phyloP scores from a whole-genome alignment of 2,113 vertebrate species.

The Brienomyrus longianalis region DNA sequence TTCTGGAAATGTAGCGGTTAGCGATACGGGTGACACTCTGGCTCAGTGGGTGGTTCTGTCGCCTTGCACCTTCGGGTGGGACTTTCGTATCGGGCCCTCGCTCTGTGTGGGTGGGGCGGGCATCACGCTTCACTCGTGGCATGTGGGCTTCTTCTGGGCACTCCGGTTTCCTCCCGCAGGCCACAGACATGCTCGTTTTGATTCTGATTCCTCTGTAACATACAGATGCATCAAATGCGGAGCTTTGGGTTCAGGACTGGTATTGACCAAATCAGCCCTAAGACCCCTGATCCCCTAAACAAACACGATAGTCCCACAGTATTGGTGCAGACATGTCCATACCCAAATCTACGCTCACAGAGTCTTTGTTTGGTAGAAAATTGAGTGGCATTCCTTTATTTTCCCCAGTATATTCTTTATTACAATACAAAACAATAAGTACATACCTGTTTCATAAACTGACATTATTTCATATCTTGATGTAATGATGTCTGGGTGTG shows the following conservation, averaged over 20 bases:
- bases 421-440: background rate
- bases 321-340: background rate
- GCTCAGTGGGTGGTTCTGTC: background rate
- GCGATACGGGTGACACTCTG: background rate
- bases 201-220: background rate
- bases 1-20: background rate
- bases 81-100: background rate
- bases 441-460: background rate
- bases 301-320: background rate
- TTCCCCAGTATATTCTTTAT: background rate
- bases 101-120: background rate
- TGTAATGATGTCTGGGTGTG: background rate
- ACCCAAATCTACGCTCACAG: background rate
- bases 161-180: background rate
- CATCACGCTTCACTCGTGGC: background rate
- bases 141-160: background rate
- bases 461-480: background rate
- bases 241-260: background rate
- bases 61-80: background rate
- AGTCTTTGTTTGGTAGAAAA: background rate
- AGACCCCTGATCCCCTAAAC: background rate
- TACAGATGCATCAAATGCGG: background rate
- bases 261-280: background rate
- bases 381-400: background rate
- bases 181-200: background rate